Evolutionary conservation across 2,113 vertebrate species (phyloP).

Genomic region (Melanostigma gelatinosum): DNA sequence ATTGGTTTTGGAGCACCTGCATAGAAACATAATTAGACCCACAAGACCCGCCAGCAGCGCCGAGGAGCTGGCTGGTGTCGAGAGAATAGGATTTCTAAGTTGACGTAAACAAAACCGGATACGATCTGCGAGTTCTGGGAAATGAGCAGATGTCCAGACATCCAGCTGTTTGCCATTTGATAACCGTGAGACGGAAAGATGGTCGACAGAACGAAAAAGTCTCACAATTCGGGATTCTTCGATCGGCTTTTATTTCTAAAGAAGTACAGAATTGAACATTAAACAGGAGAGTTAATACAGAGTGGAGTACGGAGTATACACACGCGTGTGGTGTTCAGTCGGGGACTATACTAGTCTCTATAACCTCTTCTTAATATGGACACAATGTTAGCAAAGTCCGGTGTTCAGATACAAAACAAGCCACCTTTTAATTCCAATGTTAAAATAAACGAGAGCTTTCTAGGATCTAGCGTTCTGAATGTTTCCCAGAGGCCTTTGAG

Average conservation of each 20-base stretch:
- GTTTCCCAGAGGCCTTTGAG: conserved; percentile 42
- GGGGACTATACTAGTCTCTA: neutral
- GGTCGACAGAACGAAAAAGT: neutral
- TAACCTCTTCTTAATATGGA: neutral
- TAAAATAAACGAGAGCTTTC: conserved; percentile 34
- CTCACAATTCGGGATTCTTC: conserved; percentile 20
- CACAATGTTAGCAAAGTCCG: conserved; percentile 1
- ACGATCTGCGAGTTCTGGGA: conserved; percentile 59
- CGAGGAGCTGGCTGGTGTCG: conserved; percentile 15
- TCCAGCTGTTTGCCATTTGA: conserved; percentile 78
- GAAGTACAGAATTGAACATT: neutral
- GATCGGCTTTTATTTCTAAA: conserved; percentile 30
- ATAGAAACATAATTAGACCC: conserved; percentile 35
- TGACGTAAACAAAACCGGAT: conserved; percentile 67
- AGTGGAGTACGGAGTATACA: too few species aligned
- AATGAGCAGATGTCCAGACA: conserved; percentile 65
- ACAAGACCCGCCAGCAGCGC: conserved; percentile 29
- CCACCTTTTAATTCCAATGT: conserved; percentile 1
- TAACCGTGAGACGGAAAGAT: conserved; percentile 69
- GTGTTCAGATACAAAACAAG: conserved; percentile 6
- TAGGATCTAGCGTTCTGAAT: conserved; percentile 47
- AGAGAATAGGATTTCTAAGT: conserved; percentile 51
- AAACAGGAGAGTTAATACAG: neutral
- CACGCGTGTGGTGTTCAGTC: neutral
- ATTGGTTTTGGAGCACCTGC: conserved; percentile 39